Evolutionary conservation across 1,140 invertebrate genomes (phyloP), one percentile per base, ranked within the genome.

Genomic region (Planococcus citri): DNA sequence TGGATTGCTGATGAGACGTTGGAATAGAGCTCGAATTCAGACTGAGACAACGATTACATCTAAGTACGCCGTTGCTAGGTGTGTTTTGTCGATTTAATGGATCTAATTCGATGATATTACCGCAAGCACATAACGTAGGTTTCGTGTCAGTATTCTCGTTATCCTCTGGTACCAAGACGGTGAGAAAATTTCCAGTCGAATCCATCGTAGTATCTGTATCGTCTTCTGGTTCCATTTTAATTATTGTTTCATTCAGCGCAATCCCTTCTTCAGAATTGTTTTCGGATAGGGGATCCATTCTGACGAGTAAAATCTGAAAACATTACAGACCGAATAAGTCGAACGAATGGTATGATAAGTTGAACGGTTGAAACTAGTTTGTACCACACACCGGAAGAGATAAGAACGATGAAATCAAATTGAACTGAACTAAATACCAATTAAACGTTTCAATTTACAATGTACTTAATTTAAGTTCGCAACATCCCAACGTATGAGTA

Each of bases 161-260:
- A 4, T 64, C 25, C 24, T 64, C 60, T 4, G 60, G 60, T 25
- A 64, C 60, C 9, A 64, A 27, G 3, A 64, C 60, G 21, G 60
- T 64, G 21, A 64, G 20, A 27, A 64, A 64, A 27, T 64, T 27
- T 25, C 60, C 60, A 17, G 60, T 64, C 2, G 10, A 6, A 64
- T 64, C 22, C 10, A 25, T 25, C 10, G 60, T 4, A 3, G 60
- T 2, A 64, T 25, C 60, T 3, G 60, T 24, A 1, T 6, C 22
- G 20, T 64, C 60, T 64, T 64, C 25, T 17, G 60, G 60, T 64
- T 64, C 60, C 60, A 64, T 64, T 64, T 64, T 64, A 9, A 64
- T 64, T 4, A 24, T 27, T 24, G 60, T 64, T 64, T 64, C 60
- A 64, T 27, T 64, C 3, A 64, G 10, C 2, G 22, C 24, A 6